Conservation (phyloP, 2,113 vertebrate species). For the Aramus guarauna region DNA sequence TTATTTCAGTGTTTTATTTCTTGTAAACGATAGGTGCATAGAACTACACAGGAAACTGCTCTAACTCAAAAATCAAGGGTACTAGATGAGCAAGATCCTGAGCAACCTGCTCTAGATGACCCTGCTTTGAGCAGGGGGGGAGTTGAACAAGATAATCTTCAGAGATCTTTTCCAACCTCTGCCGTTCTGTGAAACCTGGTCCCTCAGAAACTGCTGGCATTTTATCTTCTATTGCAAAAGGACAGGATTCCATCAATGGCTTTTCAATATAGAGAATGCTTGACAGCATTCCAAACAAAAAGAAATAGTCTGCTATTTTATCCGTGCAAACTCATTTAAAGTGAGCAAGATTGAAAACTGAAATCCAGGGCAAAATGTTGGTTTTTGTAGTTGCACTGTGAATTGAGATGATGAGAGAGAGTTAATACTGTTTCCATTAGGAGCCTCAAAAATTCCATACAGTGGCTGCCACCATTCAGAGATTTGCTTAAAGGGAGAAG, state of each 20-base stretch:
- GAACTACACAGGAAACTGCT: not conserved
- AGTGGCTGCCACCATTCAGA: not conserved
- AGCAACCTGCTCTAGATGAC: not conserved
- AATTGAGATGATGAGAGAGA: not conserved
- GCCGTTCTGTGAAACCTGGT: not conserved
- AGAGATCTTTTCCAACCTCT: not conserved
- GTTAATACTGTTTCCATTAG: not conserved
- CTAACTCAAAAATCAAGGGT: not conserved
- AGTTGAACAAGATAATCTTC: not conserved
- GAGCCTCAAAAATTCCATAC: not conserved
- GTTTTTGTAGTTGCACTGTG: not conserved
- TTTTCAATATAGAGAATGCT: not conserved
- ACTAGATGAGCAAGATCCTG: not conserved
- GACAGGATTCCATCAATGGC: not conserved
- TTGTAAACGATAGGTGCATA: not conserved
- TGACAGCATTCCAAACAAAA: not conserved
- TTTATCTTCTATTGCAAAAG: not conserved
- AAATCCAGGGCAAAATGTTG: not conserved
- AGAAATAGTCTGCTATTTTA: not conserved
- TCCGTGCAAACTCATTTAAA: not conserved
- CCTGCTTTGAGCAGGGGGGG: not conserved
- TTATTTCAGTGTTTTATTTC: not conserved
- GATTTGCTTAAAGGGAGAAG: not conserved
- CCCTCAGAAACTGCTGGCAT: not conserved
- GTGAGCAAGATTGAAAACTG: not conserved